Base-by-base conservation (phyloP, 2,113 vertebrate genomes). In the Mus pahari region DNA sequence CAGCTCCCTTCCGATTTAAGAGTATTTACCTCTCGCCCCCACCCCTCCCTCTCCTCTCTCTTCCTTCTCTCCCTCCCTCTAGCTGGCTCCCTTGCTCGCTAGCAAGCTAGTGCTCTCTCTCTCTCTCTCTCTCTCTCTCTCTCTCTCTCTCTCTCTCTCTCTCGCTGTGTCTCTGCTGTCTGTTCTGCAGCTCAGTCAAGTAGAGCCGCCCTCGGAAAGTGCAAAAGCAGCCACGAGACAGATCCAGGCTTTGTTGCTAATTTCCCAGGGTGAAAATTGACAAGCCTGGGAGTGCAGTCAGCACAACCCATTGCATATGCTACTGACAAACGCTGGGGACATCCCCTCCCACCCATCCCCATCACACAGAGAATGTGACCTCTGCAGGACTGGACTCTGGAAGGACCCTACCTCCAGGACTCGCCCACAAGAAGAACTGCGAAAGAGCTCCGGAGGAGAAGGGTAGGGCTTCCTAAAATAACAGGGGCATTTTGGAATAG, bases 221-320 rank as follows among this genome's bases (percentile, higher is more conserved):
- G 98, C 98, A 98, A 97, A 83, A 98, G 98, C 98, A 98, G 98
- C 98, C 98, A 96, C 96, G 97, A 98, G 98, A 98, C 98, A 98
- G 98, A 98, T 98, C 98, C 62, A 11, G 97, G 98, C 98, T 98
- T 98, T 98, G 98, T 99, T 98, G 98, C 98, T 98, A 98, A 98
- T 98, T 98, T 98, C 98, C 98, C 98, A 98, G 98, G 98, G 98
- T 98, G 98, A 98, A 98, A 98, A 98, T 98, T 98, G 98, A 98
- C 98, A 98, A 98, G 98, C 97, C 97, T 96, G 98, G 89, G 95
- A 98, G 97, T 96, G 98, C 98, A 98, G 98, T 98, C 98, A 96
- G 98, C 98, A 98, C 98, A 96, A 97, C 96, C 97, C 93, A 97
- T 95, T 94, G 98, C 98, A 98, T 97, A 98, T 97, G 98, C 98